Evolutionary conservation across 37 sponge, comb jelly and placozoan genomes (phyloP).

Genomic region (Geodia barretti): DNA sequence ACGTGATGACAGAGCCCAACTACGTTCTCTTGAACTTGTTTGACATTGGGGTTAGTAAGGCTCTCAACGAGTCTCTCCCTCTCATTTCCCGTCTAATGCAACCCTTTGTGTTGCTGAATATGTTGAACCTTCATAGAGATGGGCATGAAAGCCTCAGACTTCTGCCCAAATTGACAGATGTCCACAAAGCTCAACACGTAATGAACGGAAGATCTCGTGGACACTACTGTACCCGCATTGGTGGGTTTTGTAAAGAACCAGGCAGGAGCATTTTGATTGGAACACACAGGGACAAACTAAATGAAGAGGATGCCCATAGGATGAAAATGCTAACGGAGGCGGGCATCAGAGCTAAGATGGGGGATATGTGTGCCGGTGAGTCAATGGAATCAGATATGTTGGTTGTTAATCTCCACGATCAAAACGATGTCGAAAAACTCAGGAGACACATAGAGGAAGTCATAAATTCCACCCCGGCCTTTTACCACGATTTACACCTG

Average conservation of each 20-base stretch:
- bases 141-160: neutral
- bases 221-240: neutral
- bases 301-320: neutral
- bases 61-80: neutral
- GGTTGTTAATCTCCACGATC: neutral
- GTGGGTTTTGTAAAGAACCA: neutral
- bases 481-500: neutral
- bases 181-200: neutral
- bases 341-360: neutral
- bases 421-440: neutral
- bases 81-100: neutral
- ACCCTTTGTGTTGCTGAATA: neutral
- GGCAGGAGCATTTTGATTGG: neutral
- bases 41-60: slow-evolving; percentile 1
- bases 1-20: neutral
- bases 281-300: neutral
- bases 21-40: slow-evolving; percentile 9
- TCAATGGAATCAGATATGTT: neutral
- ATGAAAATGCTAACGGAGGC: neutral
- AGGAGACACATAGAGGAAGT: neutral
- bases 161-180: neutral
- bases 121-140: neutral
- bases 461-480: neutral
- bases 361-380: neutral
- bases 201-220: neutral